These are phyloP conservation scores for Cerastis leucographa DNA, from an alignment of 2,888 invertebrate genomes.

Conservation along the genomic window DNA sequence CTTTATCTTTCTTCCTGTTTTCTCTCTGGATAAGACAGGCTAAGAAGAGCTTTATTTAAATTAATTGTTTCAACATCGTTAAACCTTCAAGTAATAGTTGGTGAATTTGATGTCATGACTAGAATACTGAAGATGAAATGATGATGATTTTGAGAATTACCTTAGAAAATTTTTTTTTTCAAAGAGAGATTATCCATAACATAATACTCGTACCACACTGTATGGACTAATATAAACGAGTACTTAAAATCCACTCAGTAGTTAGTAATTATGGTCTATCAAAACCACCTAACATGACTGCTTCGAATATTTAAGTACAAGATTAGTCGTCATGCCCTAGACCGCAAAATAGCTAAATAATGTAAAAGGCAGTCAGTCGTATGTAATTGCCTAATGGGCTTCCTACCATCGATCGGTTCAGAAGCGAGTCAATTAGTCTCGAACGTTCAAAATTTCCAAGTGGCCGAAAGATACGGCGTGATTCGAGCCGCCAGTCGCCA, in stretches of 20 bases:
- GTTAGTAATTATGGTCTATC: constrained; percentile 17
- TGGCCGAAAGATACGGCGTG: constrained; percentile 60
- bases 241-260: constrained; percentile 25
- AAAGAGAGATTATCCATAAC: not conserved
- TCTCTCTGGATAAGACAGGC: constrained; percentile 10
- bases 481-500: constrained; percentile 53
- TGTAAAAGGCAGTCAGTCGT: constrained; percentile 41
- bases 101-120: not conserved
- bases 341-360: constrained; percentile 41
- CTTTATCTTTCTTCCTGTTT: constrained; percentile 36
- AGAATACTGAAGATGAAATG: not conserved
- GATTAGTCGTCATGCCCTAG: constrained; percentile 22
- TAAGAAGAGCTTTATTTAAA: constrained; percentile 26
- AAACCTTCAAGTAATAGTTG: not conserved
- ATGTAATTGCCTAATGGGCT: constrained; percentile 63
- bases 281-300: constrained; percentile 17
- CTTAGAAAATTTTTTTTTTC: not conserved
- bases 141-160: not conserved
- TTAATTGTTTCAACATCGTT: constrained; percentile 17
- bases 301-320: constrained; percentile 42
- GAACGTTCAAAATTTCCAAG: constrained; percentile 62
- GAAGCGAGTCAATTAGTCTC: constrained; percentile 62
- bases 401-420: constrained; percentile 59
- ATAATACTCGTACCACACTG: not conserved
- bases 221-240: not conserved